Evolutionary conservation across 2,888 invertebrate species (phyloP), one percentile per base, ranked within the genome.

Genomic region (Alentia gelatinosa): DNA sequence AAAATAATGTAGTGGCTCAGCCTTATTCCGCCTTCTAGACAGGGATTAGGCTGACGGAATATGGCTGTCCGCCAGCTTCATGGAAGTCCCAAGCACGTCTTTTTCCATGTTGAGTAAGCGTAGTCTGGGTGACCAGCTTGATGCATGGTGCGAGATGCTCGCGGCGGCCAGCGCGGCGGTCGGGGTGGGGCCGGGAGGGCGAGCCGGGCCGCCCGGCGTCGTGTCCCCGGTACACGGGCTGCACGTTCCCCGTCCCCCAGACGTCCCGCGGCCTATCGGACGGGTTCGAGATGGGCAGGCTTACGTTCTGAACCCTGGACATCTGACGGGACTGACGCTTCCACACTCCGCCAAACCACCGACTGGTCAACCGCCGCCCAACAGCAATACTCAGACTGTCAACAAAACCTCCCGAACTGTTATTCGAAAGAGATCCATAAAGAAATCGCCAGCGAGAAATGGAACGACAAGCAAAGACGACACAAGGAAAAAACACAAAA

Each of bases 141-240:
- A 86, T 33, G 33, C 42, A 12, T 86, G 86, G 86, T 86, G 86
- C 47, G 47, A 86, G 23, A 86, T 86, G 86, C 30, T 86, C 15
- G 47, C 86, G 12, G 50, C 47, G 26, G 86, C 86, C 47, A 47
- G 86, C 47, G 86, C 86, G 30, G 86, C 86, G 15, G 86, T 86
- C 47, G 35, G 47, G 30, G n/a, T 35, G 19, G 86, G 47, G 4
- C 47, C 86, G 33, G 50, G 33, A 33, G 83, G 15, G n/a, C 39
- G n/a, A 19, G 15, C 19, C 75, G 75, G 33, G 75, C 56, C 56
- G 19, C 23, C 56, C 56, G 56, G 56, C 19, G 75, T 75, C 1
- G 74, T 7, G 74, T 3, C 75, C 12, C 75, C 75, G 3, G 75
- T 75, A 1, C 26, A 19, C 75, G 75, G 75, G 37, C 75, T 75